These are phyloP conservation scores for Calliopsis andreniformis DNA, from an alignment of 1,140 invertebrate genomes.

Conservation along the genomic window DNA sequence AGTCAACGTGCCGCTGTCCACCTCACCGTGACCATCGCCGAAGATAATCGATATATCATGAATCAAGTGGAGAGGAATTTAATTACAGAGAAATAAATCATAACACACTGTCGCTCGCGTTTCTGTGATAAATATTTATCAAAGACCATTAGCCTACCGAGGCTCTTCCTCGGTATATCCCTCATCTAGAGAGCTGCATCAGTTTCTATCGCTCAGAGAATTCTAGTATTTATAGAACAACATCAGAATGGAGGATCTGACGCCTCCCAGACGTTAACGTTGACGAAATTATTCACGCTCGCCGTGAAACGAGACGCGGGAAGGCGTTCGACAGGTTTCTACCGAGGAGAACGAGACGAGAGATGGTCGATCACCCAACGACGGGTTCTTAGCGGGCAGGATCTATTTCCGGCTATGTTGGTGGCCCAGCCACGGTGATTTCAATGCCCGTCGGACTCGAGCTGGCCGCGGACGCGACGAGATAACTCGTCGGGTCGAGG, in stretches of 20 bases:
- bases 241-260: slow-evolving; percentile 11
- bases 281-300: slow-evolving; percentile 17
- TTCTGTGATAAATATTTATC: slow-evolving; percentile 9
- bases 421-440: slow-evolving; percentile 66
- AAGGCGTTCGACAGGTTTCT: slow-evolving; percentile 3
- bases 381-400: slow-evolving; percentile 5
- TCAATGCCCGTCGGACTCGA: slow-evolving; percentile 77
- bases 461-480: slow-evolving; percentile 30
- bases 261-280: slow-evolving; percentile 1
- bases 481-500: slow-evolving; percentile 38
- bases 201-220: too few species aligned
- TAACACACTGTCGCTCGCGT: too few species aligned
- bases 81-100: too few species aligned
- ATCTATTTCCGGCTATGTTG: slow-evolving; percentile 38
- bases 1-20: too few species aligned
- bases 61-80: too few species aligned
- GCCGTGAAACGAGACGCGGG: not conserved
- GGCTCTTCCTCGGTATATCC: too few species aligned
- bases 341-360: slow-evolving; percentile 15
- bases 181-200: too few species aligned
- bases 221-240: not conserved
- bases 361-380: not conserved
- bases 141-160: too few species aligned
- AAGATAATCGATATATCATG: too few species aligned
- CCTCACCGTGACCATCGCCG: too few species aligned